Percentiles rank a stretch among this genome's conserved stretches.
Conservation (phyloP, 2,797 vertebrate genomes). For the Trematomus bernacchii region DNA sequence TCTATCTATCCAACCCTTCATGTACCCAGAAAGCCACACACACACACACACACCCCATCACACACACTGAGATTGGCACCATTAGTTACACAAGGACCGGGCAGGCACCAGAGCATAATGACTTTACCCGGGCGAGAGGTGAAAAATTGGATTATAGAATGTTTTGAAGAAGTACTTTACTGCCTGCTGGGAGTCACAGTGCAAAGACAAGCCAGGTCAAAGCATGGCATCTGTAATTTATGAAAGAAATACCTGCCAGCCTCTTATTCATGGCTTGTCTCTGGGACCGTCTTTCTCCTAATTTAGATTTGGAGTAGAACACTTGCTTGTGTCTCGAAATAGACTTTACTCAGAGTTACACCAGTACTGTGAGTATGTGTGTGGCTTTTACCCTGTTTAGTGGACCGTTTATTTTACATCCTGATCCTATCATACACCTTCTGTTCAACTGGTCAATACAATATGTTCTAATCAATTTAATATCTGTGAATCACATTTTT, state of each 20-base stretch:
- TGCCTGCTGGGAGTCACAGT: slow-evolving; percentile 62
- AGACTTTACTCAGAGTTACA: not conserved
- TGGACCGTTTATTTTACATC: not conserved
- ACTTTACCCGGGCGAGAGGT: slow-evolving; percentile 68
- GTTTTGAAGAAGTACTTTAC: slow-evolving; percentile 63
- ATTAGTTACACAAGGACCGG: slow-evolving; percentile 73
- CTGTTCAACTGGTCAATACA: not conserved
- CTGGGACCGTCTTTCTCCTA: slow-evolving; percentile 25
- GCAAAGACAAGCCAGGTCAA: slow-evolving; percentile 51
- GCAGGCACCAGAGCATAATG: slow-evolving; percentile 61
- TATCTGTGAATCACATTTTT: not conserved
- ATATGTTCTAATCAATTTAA: not conserved
- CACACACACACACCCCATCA: slow-evolving; percentile 23
- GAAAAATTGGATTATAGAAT: slow-evolving; percentile 72
- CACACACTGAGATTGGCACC: slow-evolving; percentile 64
- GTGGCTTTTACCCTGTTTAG: not conserved
- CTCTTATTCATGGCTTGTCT: slow-evolving; percentile 25
- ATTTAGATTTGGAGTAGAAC: slow-evolving; percentile 24
- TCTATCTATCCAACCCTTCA: slow-evolving; percentile 66
- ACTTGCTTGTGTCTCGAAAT: slow-evolving; percentile 29
- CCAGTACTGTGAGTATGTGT: too few relatives aligned
- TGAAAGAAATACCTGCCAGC: not conserved
- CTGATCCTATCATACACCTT: not conserved
- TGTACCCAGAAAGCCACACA: slow-evolving; percentile 52
- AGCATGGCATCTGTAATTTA: slow-evolving; percentile 20